Conservation (phyloP, 2,888 invertebrate species). For the Agrypnus murinus region DNA sequence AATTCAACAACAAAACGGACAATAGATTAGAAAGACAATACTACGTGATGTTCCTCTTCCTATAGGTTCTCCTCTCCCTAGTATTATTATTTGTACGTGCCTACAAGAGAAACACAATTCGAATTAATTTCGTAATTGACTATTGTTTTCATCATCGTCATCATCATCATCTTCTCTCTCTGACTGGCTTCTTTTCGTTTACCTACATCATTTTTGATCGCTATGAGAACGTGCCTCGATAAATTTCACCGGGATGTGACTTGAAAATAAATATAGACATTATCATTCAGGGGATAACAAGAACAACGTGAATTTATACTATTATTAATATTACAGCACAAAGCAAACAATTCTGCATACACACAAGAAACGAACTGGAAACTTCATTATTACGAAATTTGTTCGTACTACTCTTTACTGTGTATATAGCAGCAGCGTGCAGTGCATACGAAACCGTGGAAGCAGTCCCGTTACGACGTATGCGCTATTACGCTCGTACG, state of each 20-base stretch:
- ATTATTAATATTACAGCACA: too few species aligned
- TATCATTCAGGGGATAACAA: too few species aligned
- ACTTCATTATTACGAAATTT: too few species aligned
- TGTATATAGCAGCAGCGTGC: too few species aligned
- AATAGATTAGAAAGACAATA: slow-evolving; percentile 32
- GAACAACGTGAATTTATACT: too few species aligned
- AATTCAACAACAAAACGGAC: slow-evolving; percentile 33
- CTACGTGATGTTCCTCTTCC: slow-evolving; percentile 38
- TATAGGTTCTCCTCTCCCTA: slow-evolving; percentile 7
- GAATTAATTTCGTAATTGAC: slow-evolving; percentile 34
- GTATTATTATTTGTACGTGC: slow-evolving; percentile 14
- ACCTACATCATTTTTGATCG: slow-evolving; percentile 5
- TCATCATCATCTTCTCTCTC: too few species aligned
- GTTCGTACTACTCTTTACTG: too few species aligned
- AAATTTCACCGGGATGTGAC: neutral
- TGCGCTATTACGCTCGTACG: too few species aligned
- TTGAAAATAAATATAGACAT: neutral
- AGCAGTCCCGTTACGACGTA: too few species aligned
- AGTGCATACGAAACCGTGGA: too few species aligned
- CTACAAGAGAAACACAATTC: slow-evolving; percentile 31
- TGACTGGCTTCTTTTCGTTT: neutral
- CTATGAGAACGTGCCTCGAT: slow-evolving; percentile 1
- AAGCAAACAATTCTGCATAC: too few species aligned
- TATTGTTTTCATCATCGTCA: slow-evolving; percentile 23
- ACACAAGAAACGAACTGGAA: too few species aligned